Percentiles rank a stretch among this genome's conserved stretches.
Conservation (phyloP, 2,113 vertebrate genomes). For the Pimephales promelas region DNA sequence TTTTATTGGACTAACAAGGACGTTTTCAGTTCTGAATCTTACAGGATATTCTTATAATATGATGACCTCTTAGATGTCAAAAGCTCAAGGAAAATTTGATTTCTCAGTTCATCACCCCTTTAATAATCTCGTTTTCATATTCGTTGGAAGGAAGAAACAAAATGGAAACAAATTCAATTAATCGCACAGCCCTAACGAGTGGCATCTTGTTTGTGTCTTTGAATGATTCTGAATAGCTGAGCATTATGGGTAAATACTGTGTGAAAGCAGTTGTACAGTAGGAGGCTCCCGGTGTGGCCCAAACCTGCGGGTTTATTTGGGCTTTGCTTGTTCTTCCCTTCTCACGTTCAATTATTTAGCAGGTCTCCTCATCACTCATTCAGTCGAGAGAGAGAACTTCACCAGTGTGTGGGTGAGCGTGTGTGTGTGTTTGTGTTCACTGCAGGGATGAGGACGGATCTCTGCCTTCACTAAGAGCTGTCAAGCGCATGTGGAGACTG, state of each 20-base stretch:
- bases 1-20: too few species aligned
- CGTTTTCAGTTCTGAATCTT: too few species aligned
- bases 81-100: too few species aligned
- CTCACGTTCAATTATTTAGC: constrained; percentile 53
- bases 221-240: background rate
- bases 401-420: constrained; percentile 32
- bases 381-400: constrained; percentile 37
- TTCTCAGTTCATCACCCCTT: too few species aligned
- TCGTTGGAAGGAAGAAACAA: too few species aligned
- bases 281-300: background rate
- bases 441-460: constrained; percentile 24
- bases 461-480: constrained; percentile 11
- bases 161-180: too few species aligned
- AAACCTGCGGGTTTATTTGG: constrained; percentile 43
- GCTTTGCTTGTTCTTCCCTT: constrained; percentile 36
- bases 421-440: constrained; percentile 28
- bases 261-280: constrained; percentile 27
- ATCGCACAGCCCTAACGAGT: too few species aligned
- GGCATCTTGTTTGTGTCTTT: background rate
- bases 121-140: too few species aligned
- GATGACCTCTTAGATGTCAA: too few species aligned
- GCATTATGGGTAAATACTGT: background rate
- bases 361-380: constrained; percentile 50
- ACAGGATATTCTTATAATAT: too few species aligned
- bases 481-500: constrained; percentile 12